Evolutionary conservation across 2,113 vertebrate genomes (phyloP).

Genomic region (Cheilinus undulatus): DNA sequence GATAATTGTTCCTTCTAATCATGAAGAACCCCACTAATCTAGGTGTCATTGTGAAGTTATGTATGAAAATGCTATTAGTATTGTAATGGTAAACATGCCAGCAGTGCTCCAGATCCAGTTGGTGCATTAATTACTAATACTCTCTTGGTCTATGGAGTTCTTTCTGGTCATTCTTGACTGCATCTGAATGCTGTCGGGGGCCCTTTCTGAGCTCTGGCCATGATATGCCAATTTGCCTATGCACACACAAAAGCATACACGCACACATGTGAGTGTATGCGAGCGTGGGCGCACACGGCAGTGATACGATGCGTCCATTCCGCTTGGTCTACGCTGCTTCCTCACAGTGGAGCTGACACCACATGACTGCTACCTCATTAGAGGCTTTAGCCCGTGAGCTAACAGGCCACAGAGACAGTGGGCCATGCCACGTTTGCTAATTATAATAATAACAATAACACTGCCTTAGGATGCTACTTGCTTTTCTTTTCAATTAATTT

Average conservation of each 20-base stretch:
- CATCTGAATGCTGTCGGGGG: constrained; percentile 63
- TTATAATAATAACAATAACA: constrained; percentile 84
- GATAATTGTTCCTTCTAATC: constrained; percentile 37
- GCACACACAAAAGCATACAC: not conserved
- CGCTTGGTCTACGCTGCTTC: constrained; percentile 67
- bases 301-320: constrained; percentile 63
- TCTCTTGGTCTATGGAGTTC: constrained; percentile 34
- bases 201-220: constrained; percentile 42
- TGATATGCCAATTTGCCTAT: constrained; percentile 54
- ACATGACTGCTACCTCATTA: constrained; percentile 82
- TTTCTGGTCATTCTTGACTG: constrained; percentile 69
- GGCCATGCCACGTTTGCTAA: constrained; percentile 76
- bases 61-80: constrained; percentile 10
- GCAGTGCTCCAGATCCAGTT: constrained; percentile 11
- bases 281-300: constrained; percentile 3
- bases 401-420: constrained; percentile 77
- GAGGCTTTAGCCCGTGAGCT: constrained; percentile 76
- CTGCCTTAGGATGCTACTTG: constrained; percentile 79
- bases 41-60: constrained; percentile 22
- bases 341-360: constrained; percentile 74
- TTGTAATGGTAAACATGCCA: not conserved
- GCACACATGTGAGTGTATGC: constrained; percentile 13
- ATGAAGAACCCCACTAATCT: constrained; percentile 19
- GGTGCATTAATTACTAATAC: constrained; percentile 45
- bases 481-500: constrained; percentile 85